These are phyloP conservation scores for Sitta europaea DNA, from an alignment of 2,113 vertebrate genomes.

Conservation along the genomic window DNA sequence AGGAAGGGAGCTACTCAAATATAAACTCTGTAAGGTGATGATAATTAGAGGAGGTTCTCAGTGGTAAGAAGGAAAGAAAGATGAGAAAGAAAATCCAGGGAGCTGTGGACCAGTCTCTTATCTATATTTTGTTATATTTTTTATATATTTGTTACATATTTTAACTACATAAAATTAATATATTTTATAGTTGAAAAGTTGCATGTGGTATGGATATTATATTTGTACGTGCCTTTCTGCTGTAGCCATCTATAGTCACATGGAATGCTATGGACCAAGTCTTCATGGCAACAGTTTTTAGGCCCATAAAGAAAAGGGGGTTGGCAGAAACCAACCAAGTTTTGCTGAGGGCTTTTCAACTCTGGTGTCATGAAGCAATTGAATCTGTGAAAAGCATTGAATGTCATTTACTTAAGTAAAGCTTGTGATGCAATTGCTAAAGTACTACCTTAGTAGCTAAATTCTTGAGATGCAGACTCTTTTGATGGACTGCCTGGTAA, in stretches of 20 bases:
- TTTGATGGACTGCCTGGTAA: neutral
- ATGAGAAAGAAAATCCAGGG: neutral
- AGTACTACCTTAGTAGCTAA: neutral
- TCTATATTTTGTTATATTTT: too few relatives aligned
- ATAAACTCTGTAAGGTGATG: accelerated
- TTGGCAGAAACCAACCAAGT: neutral
- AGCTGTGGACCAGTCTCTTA: neutral
- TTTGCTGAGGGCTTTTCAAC: neutral
- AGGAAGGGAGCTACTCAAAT: neutral
- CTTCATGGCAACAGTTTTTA: neutral
- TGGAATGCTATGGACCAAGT: neutral
- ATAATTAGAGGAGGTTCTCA: neutral
- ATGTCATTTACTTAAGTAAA: neutral
- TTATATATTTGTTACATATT: too few relatives aligned
- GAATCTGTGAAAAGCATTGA: neutral
- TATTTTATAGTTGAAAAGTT: too few relatives aligned
- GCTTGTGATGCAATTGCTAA: neutral
- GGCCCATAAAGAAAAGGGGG: neutral
- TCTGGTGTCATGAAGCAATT: neutral
- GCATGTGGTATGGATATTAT: too few relatives aligned
- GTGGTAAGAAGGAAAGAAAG: neutral
- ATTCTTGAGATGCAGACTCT: neutral
- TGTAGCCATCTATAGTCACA: too few relatives aligned
- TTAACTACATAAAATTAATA: too few relatives aligned
- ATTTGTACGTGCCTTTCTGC: too few relatives aligned